A percentile compares a stretch with the other conserved stretches of the same genome.
Evolutionary conservation across 2,113 vertebrate species (phyloP).

Genomic region (Gadus chalcogrammus): DNA sequence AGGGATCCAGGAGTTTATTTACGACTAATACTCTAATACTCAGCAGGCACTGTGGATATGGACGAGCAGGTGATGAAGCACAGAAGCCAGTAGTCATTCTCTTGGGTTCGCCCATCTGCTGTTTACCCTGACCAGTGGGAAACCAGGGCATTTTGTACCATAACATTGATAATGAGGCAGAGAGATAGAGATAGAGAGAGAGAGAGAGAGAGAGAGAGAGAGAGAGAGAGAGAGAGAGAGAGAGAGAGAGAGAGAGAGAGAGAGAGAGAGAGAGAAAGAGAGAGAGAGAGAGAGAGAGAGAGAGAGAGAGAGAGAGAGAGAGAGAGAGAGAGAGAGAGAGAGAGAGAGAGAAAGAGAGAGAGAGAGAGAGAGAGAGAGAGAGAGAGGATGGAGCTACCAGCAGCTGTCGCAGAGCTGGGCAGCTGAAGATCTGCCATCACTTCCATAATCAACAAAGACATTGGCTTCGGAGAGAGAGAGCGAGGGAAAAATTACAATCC

Average conservation of each 20-base stretch:
- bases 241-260: too few species aligned
- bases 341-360: too few species aligned
- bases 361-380: too few species aligned
- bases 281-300: conserved; percentile 7
- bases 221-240: too few species aligned
- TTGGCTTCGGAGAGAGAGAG: background rate
- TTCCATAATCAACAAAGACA: conserved; percentile 1
- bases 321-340: background rate
- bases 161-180: conserved; percentile 31
- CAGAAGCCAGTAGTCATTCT: conserved; percentile 13
- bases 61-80: conserved; percentile 34
- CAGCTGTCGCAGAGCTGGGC: conserved; percentile 28
- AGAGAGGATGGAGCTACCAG: conserved; percentile 1
- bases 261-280: too few species aligned
- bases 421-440: conserved; percentile 38
- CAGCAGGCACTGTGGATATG: conserved; percentile 16
- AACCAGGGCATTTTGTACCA: conserved; percentile 19
- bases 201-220: background rate
- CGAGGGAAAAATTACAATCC: background rate
- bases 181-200: background rate
- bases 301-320: background rate
- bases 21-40: conserved; percentile 22
- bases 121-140: conserved; percentile 22
- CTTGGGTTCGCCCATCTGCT: conserved; percentile 53
- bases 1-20: conserved; percentile 56